A percentile compares a stretch with the other conserved stretches of the same genome.
phyloP scores from a whole-genome alignment of 64 coral and sea anemone species.

The Pocillopora damicornis region DNA sequence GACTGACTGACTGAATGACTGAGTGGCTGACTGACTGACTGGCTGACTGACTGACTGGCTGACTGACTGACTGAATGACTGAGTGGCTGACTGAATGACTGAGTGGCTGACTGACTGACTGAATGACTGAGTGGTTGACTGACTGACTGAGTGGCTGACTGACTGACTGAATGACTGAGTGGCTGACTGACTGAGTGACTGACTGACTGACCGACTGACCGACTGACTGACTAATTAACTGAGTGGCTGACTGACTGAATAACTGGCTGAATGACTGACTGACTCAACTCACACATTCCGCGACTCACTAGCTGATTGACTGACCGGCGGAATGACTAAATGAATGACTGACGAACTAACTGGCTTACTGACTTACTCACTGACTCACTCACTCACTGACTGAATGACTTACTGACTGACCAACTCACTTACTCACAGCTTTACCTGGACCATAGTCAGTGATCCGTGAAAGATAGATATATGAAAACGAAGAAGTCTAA shows the following conservation, averaged over 20 bases:
- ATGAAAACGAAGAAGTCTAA: too few relatives aligned
- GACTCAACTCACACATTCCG: background rate
- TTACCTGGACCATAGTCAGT: background rate
- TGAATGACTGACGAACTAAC: background rate
- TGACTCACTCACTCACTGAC: background rate
- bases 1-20: too few relatives aligned
- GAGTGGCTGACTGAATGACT: too few relatives aligned
- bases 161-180: too few relatives aligned
- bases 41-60: too few relatives aligned
- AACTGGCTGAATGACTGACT: background rate
- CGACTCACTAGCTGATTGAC: too few relatives aligned
- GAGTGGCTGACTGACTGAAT: background rate
- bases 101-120: too few relatives aligned
- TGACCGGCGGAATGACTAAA: background rate
- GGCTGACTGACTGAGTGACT: background rate
- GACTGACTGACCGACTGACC: rapidly evolving
- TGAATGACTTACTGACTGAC: background rate
- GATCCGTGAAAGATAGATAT: background rate
- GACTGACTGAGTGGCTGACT: too few relatives aligned
- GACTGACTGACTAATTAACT: background rate
- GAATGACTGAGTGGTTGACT: too few relatives aligned
- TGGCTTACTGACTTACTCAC: background rate
- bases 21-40: too few relatives aligned
- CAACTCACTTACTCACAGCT: background rate
- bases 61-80: too few relatives aligned